Evolutionary conservation across 2,888 invertebrate genomes (phyloP).

Genomic region (Leptinotarsa rubiginosa): DNA sequence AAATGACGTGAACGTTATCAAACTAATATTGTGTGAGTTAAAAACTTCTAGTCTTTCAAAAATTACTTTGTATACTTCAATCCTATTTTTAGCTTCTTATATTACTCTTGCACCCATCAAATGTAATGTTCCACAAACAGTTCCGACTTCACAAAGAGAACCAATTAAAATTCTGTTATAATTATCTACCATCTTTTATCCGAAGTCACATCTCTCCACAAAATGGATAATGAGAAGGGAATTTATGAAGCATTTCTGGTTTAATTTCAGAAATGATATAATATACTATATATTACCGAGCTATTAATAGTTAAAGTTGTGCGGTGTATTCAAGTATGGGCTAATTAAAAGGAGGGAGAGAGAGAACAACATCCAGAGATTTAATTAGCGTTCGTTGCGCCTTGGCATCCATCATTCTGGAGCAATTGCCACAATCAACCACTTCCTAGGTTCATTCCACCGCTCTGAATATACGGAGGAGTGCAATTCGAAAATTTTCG

Average conservation of each 20-base stretch:
- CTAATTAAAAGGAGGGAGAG: slow-evolving; percentile 56
- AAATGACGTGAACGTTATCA: too few relatives aligned
- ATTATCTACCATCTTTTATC: slow-evolving; percentile 34
- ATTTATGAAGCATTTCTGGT: slow-evolving; percentile 53
- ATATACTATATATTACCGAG: slow-evolving; percentile 56
- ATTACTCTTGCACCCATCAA: too few relatives aligned
- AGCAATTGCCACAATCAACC: slow-evolving; percentile 50
- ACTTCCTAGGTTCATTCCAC: slow-evolving; percentile 26
- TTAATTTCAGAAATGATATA: slow-evolving; percentile 56
- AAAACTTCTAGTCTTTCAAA: too few relatives aligned
- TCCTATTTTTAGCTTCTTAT: too few relatives aligned
- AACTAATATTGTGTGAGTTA: too few relatives aligned
- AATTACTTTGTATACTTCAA: too few relatives aligned
- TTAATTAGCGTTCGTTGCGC: slow-evolving; percentile 55
- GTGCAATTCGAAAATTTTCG: slow-evolving; percentile 22
- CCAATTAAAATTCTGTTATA: slow-evolving; percentile 33
- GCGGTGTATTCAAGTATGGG: slow-evolving; percentile 56
- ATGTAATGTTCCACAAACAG: background rate
- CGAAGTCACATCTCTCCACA: slow-evolving; percentile 24
- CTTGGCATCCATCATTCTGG: slow-evolving; percentile 53
- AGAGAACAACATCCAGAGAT: slow-evolving; percentile 50
- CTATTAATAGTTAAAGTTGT: slow-evolving; percentile 58
- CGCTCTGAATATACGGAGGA: slow-evolving; percentile 22
- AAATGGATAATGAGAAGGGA: slow-evolving; percentile 39
- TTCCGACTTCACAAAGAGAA: slow-evolving; percentile 17